Evolutionary conservation across 2,797 vertebrate genomes (phyloP).

Genomic region (Sorex maritimensis): DNA sequence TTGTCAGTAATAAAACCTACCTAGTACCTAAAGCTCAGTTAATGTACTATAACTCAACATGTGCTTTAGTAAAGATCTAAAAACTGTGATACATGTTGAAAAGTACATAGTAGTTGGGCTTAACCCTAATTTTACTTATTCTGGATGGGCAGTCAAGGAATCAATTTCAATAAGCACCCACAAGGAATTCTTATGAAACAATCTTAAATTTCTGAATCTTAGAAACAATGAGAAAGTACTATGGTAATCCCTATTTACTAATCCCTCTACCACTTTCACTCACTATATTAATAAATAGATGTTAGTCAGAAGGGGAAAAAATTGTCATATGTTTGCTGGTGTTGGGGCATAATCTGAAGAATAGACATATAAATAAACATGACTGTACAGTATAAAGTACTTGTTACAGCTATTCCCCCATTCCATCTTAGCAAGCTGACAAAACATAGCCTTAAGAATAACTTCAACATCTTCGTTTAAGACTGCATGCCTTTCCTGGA

Average conservation of each 20-base stretch:
- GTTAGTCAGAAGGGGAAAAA: neutral
- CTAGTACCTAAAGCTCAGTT: neutral
- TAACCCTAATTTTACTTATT: slow-evolving; percentile 44
- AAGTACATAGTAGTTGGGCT: slow-evolving; percentile 39
- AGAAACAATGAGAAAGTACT: slow-evolving; percentile 56
- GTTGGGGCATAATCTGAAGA: slow-evolving; percentile 1
- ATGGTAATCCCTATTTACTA: neutral
- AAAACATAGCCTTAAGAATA: neutral
- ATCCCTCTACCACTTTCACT: slow-evolving; percentile 33
- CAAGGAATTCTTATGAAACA: neutral
- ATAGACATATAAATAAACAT: slow-evolving; percentile 49
- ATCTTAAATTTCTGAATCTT: slow-evolving; percentile 27
- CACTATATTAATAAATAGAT: slow-evolving; percentile 14
- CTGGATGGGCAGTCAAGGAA: slow-evolving; percentile 9
- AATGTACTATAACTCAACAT: slow-evolving; percentile 22
- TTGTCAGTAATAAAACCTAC: slow-evolving; percentile 43
- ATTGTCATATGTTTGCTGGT: neutral
- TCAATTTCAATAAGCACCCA: slow-evolving; percentile 48
- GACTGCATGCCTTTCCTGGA: slow-evolving; percentile 9
- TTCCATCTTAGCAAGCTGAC: slow-evolving; percentile 53
- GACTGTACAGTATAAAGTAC: slow-evolving; percentile 30
- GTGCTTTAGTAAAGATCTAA: slow-evolving; percentile 44
- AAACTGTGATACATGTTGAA: slow-evolving; percentile 9
- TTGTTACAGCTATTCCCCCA: neutral
- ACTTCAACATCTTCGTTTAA: neutral